Percentiles rank a stretch among this genome's conserved stretches.
These are phyloP conservation scores for Amphimedon queenslandica DNA, from an alignment of 37 sponge, comb jelly and placozoan species.

Conservation along the genomic window DNA sequence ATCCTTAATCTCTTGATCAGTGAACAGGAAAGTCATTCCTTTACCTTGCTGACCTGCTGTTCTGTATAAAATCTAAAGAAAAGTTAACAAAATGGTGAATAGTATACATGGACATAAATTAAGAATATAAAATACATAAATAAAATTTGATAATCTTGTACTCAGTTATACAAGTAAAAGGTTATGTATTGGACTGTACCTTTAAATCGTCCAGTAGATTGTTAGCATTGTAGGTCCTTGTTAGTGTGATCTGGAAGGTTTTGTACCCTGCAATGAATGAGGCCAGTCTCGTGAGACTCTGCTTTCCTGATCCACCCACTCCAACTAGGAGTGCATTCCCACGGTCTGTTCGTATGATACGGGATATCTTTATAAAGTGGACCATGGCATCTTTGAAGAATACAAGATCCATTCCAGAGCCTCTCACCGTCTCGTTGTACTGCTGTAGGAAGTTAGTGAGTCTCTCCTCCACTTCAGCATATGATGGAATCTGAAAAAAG, in stretches of 20 bases:
- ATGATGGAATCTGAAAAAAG: slow-evolving; percentile 57
- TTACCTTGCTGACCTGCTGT: slow-evolving; percentile 89
- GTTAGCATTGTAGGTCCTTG: slow-evolving; percentile 94
- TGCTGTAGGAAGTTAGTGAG: slow-evolving; percentile 72
- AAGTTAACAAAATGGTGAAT: background rate
- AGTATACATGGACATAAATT: background rate
- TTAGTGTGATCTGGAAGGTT: slow-evolving; percentile 96
- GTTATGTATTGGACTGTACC: no score
- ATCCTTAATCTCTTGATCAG: slow-evolving; percentile 99
- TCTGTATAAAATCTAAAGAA: slow-evolving; percentile 57
- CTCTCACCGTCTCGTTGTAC: slow-evolving; percentile 97
- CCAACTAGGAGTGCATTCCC: slow-evolving; percentile 99
- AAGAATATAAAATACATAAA: background rate
- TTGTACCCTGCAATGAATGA: slow-evolving; percentile 99
- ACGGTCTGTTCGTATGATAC: slow-evolving; percentile 94
- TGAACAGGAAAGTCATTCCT: slow-evolving; percentile 96
- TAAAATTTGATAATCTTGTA: no score
- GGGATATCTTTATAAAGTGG: slow-evolving; percentile 94
- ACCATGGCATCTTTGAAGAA: slow-evolving; percentile 99
- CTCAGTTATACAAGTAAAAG: no score
- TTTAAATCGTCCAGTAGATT: slow-evolving; percentile 98
- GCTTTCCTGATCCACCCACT: slow-evolving; percentile 99
- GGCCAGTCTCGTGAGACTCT: slow-evolving; percentile 96
- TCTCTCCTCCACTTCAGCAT: slow-evolving; percentile 69
- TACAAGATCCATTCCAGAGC: slow-evolving; percentile 99